phyloP scores from a whole-genome alignment of 2,113 vertebrate genomes.

The Smithornis capensis region DNA sequence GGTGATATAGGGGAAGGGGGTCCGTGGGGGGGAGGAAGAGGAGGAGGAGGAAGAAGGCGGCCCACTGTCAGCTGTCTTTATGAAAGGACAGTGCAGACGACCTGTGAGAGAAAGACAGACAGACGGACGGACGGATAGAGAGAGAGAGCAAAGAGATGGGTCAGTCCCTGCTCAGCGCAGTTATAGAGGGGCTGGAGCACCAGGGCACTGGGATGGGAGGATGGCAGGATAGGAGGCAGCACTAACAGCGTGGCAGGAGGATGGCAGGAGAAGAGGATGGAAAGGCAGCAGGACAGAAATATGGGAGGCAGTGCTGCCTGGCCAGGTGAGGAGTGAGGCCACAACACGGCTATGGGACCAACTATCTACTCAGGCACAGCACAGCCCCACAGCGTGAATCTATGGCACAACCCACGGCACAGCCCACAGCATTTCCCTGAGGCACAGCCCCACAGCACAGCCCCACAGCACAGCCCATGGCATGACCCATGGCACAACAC shows the following conservation, averaged over 20 bases:
- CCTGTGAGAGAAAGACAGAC: constrained; percentile 83
- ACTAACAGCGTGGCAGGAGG: not conserved
- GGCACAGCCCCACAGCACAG: not conserved
- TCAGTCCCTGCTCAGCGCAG: constrained; percentile 69
- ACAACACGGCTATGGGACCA: not conserved
- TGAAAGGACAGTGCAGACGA: constrained; percentile 97
- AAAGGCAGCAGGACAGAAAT: not conserved
- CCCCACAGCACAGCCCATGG: not conserved
- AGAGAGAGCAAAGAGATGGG: constrained; percentile 78
- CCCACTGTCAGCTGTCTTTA: constrained; percentile 94
- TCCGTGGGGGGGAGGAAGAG: constrained; percentile 84
- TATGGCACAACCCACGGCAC: not conserved
- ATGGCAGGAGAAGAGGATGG: not conserved
- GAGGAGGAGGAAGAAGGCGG: constrained; percentile 81
- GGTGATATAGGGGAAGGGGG: constrained; percentile 80
- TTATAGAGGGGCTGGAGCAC: constrained; percentile 44
- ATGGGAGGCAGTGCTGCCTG: not conserved
- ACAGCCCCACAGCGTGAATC: not conserved
- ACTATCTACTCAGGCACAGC: not conserved
- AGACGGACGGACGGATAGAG: constrained; percentile 66
- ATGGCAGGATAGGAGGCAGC: not conserved
- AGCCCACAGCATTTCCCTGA: not conserved
- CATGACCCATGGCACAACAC: not conserved
- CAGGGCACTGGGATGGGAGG: constrained; percentile 20
- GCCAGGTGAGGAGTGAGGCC: not conserved